phyloP scores from a whole-genome alignment of 1,140 invertebrate species.

The Cyphomyrmex costatus region DNA sequence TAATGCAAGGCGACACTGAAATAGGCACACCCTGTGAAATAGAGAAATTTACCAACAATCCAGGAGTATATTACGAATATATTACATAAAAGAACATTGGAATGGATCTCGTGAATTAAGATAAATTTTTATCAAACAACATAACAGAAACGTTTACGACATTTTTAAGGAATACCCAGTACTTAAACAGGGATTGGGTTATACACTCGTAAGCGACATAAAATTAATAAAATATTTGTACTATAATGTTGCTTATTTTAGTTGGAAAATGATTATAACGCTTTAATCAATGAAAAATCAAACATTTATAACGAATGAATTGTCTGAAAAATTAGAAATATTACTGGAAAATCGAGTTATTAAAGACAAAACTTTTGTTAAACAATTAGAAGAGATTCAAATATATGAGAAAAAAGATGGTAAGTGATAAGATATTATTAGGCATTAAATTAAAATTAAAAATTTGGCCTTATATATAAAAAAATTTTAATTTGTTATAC shows the following conservation, averaged over 20 bases:
- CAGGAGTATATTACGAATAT: no score
- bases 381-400: conserved; percentile 10
- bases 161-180: conserved; percentile 20
- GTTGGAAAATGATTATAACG: not conserved
- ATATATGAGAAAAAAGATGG: conserved; percentile 4
- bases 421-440: not conserved
- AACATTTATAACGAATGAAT: conserved; percentile 18
- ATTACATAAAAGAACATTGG: conserved; percentile 30
- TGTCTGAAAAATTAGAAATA: conserved; percentile 30
- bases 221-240: not conserved
- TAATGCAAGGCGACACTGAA: no score
- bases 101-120: not conserved
- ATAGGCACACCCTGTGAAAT: no score
- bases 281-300: conserved; percentile 20
- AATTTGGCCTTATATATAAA: not conserved
- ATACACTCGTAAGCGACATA: not conserved
- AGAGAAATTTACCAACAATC: no score
- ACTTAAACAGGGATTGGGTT: conserved; percentile 9
- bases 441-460: no score
- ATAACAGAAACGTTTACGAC: conserved; percentile 5
- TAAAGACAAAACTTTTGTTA: conserved; percentile 28
- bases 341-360: conserved; percentile 16
- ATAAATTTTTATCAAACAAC: not conserved
- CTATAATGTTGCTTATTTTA: not conserved
- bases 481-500: not conserved